Base-by-base conservation (phyloP, 2,888 invertebrate species). In the Eupithecia exiguata region DNA sequence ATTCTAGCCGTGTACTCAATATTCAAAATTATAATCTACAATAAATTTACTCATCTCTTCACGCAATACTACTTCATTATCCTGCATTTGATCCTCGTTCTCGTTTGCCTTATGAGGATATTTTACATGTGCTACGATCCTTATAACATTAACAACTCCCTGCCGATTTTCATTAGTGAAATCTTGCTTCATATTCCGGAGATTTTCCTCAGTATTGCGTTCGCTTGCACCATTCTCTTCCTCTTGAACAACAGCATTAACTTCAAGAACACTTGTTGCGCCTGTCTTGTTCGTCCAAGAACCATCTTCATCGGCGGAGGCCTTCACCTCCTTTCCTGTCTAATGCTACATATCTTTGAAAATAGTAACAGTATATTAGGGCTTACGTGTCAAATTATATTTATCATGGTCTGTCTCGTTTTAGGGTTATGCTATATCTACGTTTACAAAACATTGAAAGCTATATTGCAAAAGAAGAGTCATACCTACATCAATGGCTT, bases 81-180 rank as follows among this genome's bases (percentile, higher is more conserved):
- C 53, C 95, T 98, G 35, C 98, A 98, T 91, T 91, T 97, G 68
- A 96, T 98, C 80, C 91, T 99, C 72, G 97, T 98, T 14, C 95
- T 97, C 16, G 96, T 98, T 63, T 98, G 98, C 86, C 95, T 97
- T 25, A 94, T 97, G 85, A 95, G 98, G 69, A 97, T 98, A 82
- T 97, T 98, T 83, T 98, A 98, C 87, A 95, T 99, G 82, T 97
- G 98, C 82, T 97, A 98, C 87, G 99, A 99, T 91, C 98, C 98
- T 0, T 99, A 99, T 88, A 98, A 98, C 86, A 96, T 97, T n/a
- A 96, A 96, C 77, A 96, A 96, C 76, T 97, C 97, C 0, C 95
- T 98, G 86, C 97, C 97, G 74, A 92, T 96, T 67, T 97, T 97
- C 76, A 93, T 98, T 46, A 97, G 98, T 70, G 97, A 97, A 85